phyloP scores from a whole-genome alignment of 2,113 vertebrate genomes.

The Coturnix japonica region DNA sequence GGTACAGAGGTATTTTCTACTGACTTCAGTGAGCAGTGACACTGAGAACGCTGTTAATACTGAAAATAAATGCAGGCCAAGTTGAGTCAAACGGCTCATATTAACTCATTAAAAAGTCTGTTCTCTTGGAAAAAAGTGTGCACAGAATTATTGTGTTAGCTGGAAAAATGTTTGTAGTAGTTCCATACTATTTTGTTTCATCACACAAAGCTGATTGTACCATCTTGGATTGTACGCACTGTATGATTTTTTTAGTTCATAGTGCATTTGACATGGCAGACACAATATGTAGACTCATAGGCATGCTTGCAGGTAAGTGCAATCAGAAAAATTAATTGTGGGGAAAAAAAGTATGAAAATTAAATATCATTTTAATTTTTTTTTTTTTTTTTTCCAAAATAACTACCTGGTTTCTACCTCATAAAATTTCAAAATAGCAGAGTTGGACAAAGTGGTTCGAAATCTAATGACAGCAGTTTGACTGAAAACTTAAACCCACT shows the following conservation, averaged over 20 bases:
- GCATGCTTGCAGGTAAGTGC: neutral
- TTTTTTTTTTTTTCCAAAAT: neutral
- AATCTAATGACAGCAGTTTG: neutral
- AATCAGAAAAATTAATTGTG: neutral
- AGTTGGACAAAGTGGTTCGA: neutral
- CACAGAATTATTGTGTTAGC: neutral
- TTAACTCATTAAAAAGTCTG: rapidly evolving
- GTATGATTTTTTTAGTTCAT: neutral
- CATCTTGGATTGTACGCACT: neutral
- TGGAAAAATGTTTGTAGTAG: neutral
- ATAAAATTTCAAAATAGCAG: neutral
- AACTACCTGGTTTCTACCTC: neutral
- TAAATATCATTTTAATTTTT: neutral
- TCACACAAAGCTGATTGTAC: neutral
- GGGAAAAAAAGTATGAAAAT: neutral
- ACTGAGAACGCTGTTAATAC: neutral
- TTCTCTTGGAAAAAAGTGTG: neutral
- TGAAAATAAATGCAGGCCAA: neutral
- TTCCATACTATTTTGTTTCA: neutral
- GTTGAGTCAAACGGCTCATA: neutral
- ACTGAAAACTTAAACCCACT: neutral
- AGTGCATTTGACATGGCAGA: neutral
- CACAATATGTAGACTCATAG: neutral
- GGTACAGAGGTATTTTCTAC: neutral
- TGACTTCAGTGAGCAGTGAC: neutral